These are phyloP conservation scores for Alentia gelatinosa DNA, from an alignment of 2,888 invertebrate species.

Conservation along the genomic window DNA sequence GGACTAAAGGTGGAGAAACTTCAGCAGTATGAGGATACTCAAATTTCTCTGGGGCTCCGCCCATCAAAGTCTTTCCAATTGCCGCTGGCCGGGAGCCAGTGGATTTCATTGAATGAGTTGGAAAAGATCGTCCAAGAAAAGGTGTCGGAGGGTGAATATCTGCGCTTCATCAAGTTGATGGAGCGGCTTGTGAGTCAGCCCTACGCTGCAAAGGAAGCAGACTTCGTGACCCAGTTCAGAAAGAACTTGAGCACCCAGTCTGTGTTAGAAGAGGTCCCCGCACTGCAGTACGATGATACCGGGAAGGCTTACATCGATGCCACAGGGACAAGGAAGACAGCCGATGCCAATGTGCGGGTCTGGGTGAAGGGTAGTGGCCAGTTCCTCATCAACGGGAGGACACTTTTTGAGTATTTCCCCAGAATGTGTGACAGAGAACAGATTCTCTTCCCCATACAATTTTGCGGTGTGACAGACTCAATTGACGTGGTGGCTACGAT, in stretches of 20 bases:
- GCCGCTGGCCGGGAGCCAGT: slow-evolving; percentile 62
- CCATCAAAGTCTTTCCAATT: background rate
- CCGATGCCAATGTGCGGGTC: slow-evolving; percentile 88
- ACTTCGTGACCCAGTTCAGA: slow-evolving; percentile 87
- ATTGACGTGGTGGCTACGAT: slow-evolving; percentile 89
- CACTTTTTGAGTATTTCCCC: slow-evolving; percentile 87
- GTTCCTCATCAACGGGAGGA: slow-evolving; percentile 89
- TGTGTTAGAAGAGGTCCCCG: slow-evolving; percentile 82
- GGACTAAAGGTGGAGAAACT: slow-evolving; percentile 58
- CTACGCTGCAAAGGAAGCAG: slow-evolving; percentile 86
- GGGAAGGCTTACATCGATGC: slow-evolving; percentile 76
- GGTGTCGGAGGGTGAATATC: slow-evolving; percentile 60
- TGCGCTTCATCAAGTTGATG: slow-evolving; percentile 85
- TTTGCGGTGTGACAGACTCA: slow-evolving; percentile 87
- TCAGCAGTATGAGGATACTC: slow-evolving; percentile 59
- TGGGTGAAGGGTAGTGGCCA: slow-evolving; percentile 91
- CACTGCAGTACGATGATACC: slow-evolving; percentile 75
- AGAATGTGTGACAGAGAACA: slow-evolving; percentile 84
- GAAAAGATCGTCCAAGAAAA: slow-evolving; percentile 65
- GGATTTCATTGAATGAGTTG: slow-evolving; percentile 55
- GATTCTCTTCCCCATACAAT: slow-evolving; percentile 91
- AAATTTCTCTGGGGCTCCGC: slow-evolving; percentile 44
- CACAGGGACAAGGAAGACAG: slow-evolving; percentile 74
- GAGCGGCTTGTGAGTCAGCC: slow-evolving; percentile 87
- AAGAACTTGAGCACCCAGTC: slow-evolving; percentile 54